Evolutionary conservation across 2,888 invertebrate species (phyloP).

Genomic region (Diadegma fenestrale): DNA sequence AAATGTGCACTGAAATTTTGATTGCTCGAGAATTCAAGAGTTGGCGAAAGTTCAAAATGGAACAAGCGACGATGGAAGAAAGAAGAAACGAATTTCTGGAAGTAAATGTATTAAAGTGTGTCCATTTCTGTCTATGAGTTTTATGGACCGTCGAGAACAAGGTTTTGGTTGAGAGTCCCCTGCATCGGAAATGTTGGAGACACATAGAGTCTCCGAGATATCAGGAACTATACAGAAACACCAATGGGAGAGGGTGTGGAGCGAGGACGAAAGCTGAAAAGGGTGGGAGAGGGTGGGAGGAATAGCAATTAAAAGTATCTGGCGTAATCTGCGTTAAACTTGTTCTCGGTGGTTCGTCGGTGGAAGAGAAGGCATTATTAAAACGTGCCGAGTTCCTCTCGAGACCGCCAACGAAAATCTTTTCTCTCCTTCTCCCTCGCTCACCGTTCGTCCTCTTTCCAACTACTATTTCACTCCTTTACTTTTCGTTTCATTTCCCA

Average conservation of each 20-base stretch:
- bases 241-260: constrained; percentile 44
- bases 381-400: constrained; percentile 79
- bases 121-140: constrained; percentile 11
- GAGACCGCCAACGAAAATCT: constrained; percentile 67
- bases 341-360: constrained; percentile 76
- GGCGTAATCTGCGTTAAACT: constrained; percentile 84
- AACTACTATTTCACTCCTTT: neutral
- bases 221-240: constrained; percentile 41
- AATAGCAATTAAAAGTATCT: constrained; percentile 85
- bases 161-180: constrained; percentile 52
- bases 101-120: neutral
- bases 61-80: neutral
- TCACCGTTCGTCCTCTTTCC: constrained; percentile 15
- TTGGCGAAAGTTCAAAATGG: neutral
- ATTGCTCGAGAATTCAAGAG: constrained; percentile 8
- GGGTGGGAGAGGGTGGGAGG: constrained; percentile 74
- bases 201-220: constrained; percentile 49
- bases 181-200: constrained; percentile 50
- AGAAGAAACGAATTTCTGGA: constrained; percentile 4
- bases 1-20: neutral
- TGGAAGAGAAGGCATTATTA: constrained; percentile 79
- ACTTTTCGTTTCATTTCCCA: constrained; percentile 41
- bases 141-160: neutral
- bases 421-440: constrained; percentile 49
- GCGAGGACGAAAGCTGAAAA: constrained; percentile 36